phyloP scores from a whole-genome alignment of 2,888 invertebrate genomes.

The Marasmarcha lunaedactyla region DNA sequence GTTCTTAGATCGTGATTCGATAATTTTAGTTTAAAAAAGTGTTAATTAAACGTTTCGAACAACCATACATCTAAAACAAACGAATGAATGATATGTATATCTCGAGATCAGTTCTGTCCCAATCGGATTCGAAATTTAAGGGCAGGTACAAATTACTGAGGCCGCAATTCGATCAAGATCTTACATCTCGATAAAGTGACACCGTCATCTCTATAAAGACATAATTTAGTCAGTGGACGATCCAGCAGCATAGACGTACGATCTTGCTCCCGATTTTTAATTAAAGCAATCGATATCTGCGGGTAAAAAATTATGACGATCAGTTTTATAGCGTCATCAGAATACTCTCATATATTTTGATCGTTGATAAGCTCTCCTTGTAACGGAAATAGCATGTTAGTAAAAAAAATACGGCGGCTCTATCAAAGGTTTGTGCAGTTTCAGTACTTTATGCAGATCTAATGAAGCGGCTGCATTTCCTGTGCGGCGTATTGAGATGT shows the following conservation, averaged over 20 bases:
- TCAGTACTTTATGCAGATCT: constrained; percentile 32
- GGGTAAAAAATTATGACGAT: constrained; percentile 31
- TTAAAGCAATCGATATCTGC: constrained; percentile 42
- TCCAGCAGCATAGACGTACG: constrained; percentile 53
- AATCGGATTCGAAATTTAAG: constrained; percentile 39
- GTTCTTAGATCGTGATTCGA: too few species aligned
- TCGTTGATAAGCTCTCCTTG: constrained; percentile 3
- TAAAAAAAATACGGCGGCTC: background rate
- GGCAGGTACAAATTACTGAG: constrained; percentile 60
- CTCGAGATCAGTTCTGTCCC: constrained; percentile 20
- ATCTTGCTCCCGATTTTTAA: constrained; percentile 51
- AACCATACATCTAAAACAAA: too few species aligned
- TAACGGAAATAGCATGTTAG: background rate
- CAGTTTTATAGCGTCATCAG: constrained; percentile 22
- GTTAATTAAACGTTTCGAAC: too few species aligned
- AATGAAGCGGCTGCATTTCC: constrained; percentile 61
- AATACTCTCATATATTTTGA: constrained; percentile 15
- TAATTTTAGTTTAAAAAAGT: too few species aligned
- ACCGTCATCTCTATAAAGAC: constrained; percentile 56
- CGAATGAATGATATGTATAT: background rate
- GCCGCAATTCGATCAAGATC: constrained; percentile 54
- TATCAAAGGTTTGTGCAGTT: constrained; percentile 21
- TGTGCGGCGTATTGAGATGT: constrained; percentile 37
- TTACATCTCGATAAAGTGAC: constrained; percentile 46
- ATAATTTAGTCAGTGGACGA: constrained; percentile 59